Percentiles rank a stretch among this genome's conserved stretches.
Conservation (phyloP, 2,113 vertebrate genomes). For the Pluvianellus socialis region DNA sequence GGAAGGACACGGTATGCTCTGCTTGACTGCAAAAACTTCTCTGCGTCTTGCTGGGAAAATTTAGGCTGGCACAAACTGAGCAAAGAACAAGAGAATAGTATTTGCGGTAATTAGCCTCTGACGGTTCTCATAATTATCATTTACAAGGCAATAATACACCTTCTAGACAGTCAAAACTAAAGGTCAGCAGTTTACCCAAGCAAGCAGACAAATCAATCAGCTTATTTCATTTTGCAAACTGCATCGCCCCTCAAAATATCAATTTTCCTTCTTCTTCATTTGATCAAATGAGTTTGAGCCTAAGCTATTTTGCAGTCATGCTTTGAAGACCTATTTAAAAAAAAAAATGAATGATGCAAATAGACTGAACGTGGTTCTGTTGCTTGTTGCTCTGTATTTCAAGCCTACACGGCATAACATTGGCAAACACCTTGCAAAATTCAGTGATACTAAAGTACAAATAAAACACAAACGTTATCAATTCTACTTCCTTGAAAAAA, state of each 20-base stretch:
- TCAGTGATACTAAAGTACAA: neutral
- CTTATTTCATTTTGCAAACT: neutral
- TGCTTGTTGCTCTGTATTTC: neutral
- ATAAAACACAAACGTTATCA: neutral
- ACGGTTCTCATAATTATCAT: neutral
- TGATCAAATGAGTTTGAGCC: neutral
- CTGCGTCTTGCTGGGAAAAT: conserved; percentile 71
- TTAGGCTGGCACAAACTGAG: conserved; percentile 62
- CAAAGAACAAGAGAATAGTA: neutral
- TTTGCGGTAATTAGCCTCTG: neutral
- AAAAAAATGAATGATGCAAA: neutral
- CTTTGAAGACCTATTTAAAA: neutral
- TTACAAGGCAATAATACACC: neutral
- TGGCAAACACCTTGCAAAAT: neutral
- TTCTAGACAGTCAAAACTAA: neutral
- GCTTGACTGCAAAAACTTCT: conserved; percentile 72
- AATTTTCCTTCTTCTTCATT: neutral
- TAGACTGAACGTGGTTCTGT: neutral
- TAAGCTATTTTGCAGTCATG: neutral
- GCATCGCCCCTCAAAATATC: neutral
- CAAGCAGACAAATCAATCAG: neutral
- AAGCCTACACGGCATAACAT: neutral
- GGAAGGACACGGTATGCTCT: conserved; percentile 72
- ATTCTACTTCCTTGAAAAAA: neutral
- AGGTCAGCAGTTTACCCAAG: neutral